Base-by-base conservation (phyloP, 2,888 invertebrate genomes). In the Aradus depressus region DNA sequence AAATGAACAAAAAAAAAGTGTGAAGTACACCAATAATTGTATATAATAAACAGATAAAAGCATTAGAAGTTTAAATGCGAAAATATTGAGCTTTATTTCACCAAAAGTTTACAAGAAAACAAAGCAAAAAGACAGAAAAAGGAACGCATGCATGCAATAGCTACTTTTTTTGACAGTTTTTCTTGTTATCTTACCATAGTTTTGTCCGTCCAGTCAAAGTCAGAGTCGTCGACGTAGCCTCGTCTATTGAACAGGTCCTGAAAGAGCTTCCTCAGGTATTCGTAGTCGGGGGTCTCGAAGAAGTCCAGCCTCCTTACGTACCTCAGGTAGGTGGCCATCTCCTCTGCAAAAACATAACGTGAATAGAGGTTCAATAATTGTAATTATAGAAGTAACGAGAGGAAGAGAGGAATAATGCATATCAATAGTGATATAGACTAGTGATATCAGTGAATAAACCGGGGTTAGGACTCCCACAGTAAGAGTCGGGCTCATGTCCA, bases 281-380 rank as follows among this genome's bases (percentile, higher is more conserved):
- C 95, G 76, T 98, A 98, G 75, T 98, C 97, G 54, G 98, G 98
- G 62, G 93, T 92, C 77, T 98, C 98, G 76, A 97, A 98, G 77
- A 98, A 98, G 75, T 98, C 98, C 70, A 98, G 76, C 68, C 93
- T 81, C 63, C 87, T 64, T 18, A 98, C 97, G 75, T 98, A 98
- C 66, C 95, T 84, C 63, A 98, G 77, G 74, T 98, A 98, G 67
- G 90, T 92, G 59, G 95, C 90, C 79, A 98, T 84, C 74, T 98
- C 97, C 70, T 97, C 97, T 65, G 87, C 21, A 54, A 58, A 48
- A 32, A 41, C n/a, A 21, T 14, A 25, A n/a, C n/a, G n/a, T n/a
- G n/a, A n/a, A n/a, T n/a, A n/a, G n/a, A n/a, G n/a, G n/a, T n/a
- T n/a, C n/a, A n/a, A n/a, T n/a, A n/a, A n/a, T n/a, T n/a, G n/a